phyloP scores from a whole-genome alignment of 2,888 invertebrate species.

The Dendrolimus pini region DNA sequence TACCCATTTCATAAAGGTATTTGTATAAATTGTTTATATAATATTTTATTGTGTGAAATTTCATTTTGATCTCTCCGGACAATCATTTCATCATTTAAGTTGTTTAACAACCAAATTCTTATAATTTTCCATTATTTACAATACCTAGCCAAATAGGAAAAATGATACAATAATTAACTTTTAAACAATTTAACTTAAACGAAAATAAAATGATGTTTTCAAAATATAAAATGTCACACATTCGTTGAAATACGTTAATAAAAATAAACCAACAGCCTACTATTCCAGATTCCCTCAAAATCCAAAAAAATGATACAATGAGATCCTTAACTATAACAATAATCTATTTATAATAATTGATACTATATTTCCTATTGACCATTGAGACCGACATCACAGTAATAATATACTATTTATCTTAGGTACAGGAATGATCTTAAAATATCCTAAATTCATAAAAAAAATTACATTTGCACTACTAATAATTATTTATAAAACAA shows the following conservation, averaged over 20 bases:
- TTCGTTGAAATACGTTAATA: constrained; percentile 32
- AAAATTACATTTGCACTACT: constrained; percentile 63
- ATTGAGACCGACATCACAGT: constrained; percentile 75
- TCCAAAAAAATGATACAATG: constrained; percentile 63
- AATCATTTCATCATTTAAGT: constrained; percentile 17
- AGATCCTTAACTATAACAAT: constrained; percentile 76
- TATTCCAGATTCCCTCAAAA: constrained; percentile 63
- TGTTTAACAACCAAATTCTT: constrained; percentile 35
- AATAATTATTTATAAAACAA: constrained; percentile 31
- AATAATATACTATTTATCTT: constrained; percentile 69
- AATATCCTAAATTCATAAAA: constrained; percentile 44
- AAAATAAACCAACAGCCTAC: constrained; percentile 53
- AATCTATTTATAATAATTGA: constrained; percentile 69
- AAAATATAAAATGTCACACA: constrained; percentile 20
- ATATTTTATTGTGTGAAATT: background rate
- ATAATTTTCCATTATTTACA: constrained; percentile 15
- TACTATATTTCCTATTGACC: constrained; percentile 69
- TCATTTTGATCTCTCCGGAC: background rate
- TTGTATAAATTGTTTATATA: background rate
- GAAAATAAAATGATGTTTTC: constrained; percentile 13
- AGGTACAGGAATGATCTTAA: constrained; percentile 74
- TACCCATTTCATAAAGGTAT: constrained; percentile 16
- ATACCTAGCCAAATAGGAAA: constrained; percentile 9
- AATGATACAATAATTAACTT: constrained; percentile 7
- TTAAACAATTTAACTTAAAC: constrained; percentile 11